Conservation (phyloP, 2,888 invertebrate species). For the Habroteleia sp. region DNA sequence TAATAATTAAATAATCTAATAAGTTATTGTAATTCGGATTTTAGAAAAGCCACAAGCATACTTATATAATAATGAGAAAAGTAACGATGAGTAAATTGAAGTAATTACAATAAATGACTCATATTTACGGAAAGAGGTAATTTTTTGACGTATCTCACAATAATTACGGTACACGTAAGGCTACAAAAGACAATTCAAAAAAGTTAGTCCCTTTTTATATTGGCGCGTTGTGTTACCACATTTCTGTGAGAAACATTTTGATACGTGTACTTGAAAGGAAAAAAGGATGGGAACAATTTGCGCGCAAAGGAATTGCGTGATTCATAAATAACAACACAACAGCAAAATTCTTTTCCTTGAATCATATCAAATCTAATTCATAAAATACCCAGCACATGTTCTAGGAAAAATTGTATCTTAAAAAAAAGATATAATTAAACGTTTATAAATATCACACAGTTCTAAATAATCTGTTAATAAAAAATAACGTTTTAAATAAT, state of each 20-base stretch:
- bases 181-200: constrained; percentile 53
- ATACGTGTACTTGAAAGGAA: constrained; percentile 51
- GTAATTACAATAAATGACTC: constrained; percentile 50
- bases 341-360: constrained; percentile 48
- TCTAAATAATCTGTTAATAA: no score
- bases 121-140: constrained; percentile 39
- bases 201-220: constrained; percentile 39
- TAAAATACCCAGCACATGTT: constrained; percentile 16
- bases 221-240: constrained; percentile 18
- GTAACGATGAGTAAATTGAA: constrained; percentile 26
- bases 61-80: constrained; percentile 11
- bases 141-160: constrained; percentile 32
- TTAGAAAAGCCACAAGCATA: background rate
- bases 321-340: constrained; percentile 51
- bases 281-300: constrained; percentile 58
- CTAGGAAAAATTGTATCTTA: constrained; percentile 51
- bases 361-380: constrained; percentile 20
- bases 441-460: no score
- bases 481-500: no score
- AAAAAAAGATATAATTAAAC: no score
- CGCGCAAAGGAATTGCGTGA: constrained; percentile 52
- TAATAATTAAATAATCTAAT: no score
- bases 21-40: constrained; percentile 5
- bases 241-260: constrained; percentile 55
- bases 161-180: constrained; percentile 43